phyloP scores from a whole-genome alignment of 2,113 vertebrate genomes.

The Taurulus bubalis region DNA sequence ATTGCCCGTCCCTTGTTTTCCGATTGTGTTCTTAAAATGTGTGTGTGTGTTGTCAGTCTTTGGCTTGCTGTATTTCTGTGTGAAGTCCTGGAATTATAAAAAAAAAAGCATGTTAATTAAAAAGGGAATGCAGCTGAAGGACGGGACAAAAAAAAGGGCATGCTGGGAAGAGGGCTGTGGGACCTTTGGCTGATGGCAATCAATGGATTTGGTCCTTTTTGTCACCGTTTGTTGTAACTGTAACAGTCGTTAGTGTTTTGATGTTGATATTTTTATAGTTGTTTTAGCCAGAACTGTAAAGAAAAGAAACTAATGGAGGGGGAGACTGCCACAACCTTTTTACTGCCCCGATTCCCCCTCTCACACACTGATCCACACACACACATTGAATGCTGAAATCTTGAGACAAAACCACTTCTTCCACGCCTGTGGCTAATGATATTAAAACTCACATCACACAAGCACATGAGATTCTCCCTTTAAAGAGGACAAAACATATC shows the following conservation, averaged over 20 bases:
- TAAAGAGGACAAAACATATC: constrained; percentile 55
- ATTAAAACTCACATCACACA: constrained; percentile 37
- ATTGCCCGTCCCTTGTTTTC: constrained; percentile 67
- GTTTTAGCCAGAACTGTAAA: constrained; percentile 57
- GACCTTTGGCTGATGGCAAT: constrained; percentile 67
- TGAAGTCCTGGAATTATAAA: constrained; percentile 63
- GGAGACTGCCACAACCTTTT: constrained; percentile 30
- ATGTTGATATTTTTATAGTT: constrained; percentile 69
- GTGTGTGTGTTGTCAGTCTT: constrained; percentile 69
- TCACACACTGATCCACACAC: constrained; percentile 28
- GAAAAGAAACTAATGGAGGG: constrained; percentile 33
- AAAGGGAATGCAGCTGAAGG: constrained; percentile 43
- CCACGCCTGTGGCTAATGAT: constrained; percentile 23
- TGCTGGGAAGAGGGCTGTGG: constrained; percentile 45
- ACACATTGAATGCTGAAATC: neutral
- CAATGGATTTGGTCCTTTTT: constrained; percentile 62
- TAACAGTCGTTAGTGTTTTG: constrained; percentile 72
- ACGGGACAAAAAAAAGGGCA: constrained; percentile 33
- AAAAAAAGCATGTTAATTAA: constrained; percentile 70
- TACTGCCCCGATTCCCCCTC: constrained; percentile 3
- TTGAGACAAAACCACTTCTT: constrained; percentile 12
- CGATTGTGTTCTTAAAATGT: constrained; percentile 59
- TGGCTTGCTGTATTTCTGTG: constrained; percentile 74
- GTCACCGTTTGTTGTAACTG: constrained; percentile 69
- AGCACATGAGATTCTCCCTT: constrained; percentile 66